Percentiles rank a stretch among this genome's conserved stretches.
Conservation (phyloP, 2,888 invertebrate species). For the Anticlea derivata region DNA sequence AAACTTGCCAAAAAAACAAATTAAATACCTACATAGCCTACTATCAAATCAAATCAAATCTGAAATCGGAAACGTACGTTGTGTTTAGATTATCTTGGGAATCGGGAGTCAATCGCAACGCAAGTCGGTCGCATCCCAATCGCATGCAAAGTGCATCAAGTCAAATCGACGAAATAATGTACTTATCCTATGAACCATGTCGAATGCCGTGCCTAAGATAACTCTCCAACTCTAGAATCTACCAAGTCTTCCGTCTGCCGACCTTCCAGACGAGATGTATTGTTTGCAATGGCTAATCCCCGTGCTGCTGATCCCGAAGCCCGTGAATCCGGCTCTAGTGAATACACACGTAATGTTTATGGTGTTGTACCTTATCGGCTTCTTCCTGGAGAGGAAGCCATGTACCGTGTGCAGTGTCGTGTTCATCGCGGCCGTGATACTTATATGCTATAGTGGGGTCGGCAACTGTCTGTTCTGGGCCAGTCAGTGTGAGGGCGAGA, state of each 20-base stretch:
- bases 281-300: conserved; percentile 99
- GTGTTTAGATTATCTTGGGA: too few relatives aligned
- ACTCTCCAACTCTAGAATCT: conserved; percentile 35
- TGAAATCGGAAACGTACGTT: too few relatives aligned
- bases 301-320: conserved; percentile 98
- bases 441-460: conserved; percentile 98
- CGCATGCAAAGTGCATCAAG: conserved; percentile 15
- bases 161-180: conserved; percentile 43
- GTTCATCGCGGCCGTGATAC: conserved; percentile 95
- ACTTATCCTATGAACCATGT: conserved; percentile 59
- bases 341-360: conserved; percentile 99
- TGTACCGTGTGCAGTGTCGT: conserved; percentile 98
- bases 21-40: too few relatives aligned
- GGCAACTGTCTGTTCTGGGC: conserved; percentile 98
- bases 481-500: conserved; percentile 88
- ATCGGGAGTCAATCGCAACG: too few relatives aligned
- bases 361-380: conserved; percentile 97
- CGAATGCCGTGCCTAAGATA: conserved; percentile 54
- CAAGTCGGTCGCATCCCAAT: too few relatives aligned
- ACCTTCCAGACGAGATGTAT: conserved; percentile 87
- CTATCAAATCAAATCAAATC: too few relatives aligned
- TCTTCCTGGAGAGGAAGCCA: conserved; percentile 97
- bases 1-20: too few relatives aligned
- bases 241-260: conserved; percentile 26
- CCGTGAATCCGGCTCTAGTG: conserved; percentile 97